phyloP scores from a whole-genome alignment of 2,888 invertebrate species.

The Hydropsyche betteni region DNA sequence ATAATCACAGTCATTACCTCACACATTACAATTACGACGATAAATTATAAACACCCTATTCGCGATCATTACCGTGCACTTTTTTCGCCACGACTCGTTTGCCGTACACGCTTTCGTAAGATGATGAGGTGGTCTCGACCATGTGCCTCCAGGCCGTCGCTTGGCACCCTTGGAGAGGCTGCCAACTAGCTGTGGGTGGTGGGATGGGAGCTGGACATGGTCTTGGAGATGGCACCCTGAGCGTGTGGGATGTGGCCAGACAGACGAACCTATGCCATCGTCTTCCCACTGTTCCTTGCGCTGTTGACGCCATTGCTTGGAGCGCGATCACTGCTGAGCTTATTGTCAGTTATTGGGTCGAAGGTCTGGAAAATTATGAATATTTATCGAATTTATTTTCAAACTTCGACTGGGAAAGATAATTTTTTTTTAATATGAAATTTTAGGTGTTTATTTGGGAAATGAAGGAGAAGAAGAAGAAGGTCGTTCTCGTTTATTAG shows the following conservation, averaged over 20 bases:
- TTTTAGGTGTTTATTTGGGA: slow-evolving; percentile 39
- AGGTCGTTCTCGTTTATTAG: slow-evolving; percentile 56
- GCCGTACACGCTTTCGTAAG: neutral
- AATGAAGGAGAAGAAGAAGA: slow-evolving; percentile 22
- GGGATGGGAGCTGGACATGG: slow-evolving; percentile 55
- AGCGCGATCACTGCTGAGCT: slow-evolving; percentile 62
- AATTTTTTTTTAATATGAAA: neutral
- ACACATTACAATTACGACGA: no score
- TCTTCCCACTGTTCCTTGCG: slow-evolving; percentile 53
- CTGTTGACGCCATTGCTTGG: slow-evolving; percentile 62
- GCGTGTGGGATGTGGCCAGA: slow-evolving; percentile 58
- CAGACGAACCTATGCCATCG: slow-evolving; percentile 53
- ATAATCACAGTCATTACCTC: no score
- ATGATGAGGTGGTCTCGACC: slow-evolving; percentile 14
- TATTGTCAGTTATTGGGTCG: slow-evolving; percentile 61
- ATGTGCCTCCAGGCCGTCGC: slow-evolving; percentile 56
- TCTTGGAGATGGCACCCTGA: slow-evolving; percentile 54
- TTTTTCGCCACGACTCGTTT: no score
- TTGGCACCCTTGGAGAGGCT: slow-evolving; percentile 65
- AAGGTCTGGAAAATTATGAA: slow-evolving; percentile 52
- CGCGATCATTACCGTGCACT: no score
- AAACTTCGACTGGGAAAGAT: no score
- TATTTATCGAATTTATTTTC: neutral
- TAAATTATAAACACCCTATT: no score
- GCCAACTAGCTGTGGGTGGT: slow-evolving; percentile 59